Evolutionary conservation across 2,888 invertebrate species (phyloP).

Genomic region (Nemotelus pantherinus): DNA sequence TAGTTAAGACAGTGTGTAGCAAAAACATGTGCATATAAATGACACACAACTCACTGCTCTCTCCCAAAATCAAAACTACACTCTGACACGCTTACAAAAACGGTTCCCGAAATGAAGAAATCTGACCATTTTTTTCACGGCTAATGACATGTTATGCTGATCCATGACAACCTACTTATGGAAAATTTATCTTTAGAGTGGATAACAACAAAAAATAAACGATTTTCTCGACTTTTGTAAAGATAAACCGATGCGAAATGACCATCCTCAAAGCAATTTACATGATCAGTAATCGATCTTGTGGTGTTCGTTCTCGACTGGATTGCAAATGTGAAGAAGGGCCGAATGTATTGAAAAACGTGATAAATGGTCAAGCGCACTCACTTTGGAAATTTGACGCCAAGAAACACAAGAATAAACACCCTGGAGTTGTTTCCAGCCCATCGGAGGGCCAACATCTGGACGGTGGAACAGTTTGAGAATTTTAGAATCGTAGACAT

Average conservation of each 20-base stretch:
- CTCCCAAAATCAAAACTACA: too few relatives aligned
- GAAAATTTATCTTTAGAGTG: not conserved
- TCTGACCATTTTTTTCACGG: not conserved
- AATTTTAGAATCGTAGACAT: too few relatives aligned
- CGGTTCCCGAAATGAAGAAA: too few relatives aligned
- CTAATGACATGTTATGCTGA: constrained; percentile 9
- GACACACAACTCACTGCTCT: too few relatives aligned
- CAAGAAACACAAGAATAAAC: constrained; percentile 38
- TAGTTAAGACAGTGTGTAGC: too few relatives aligned
- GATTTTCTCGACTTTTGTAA: constrained; percentile 30
- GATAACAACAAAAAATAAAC: constrained; percentile 9
- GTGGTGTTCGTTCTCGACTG: not conserved
- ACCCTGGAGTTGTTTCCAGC: not conserved
- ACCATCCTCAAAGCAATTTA: constrained; percentile 18
- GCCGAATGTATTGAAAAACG: constrained; percentile 8
- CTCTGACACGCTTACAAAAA: too few relatives aligned
- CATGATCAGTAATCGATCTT: not conserved
- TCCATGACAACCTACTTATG: constrained; percentile 26
- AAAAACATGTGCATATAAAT: too few relatives aligned
- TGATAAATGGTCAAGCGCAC: constrained; percentile 39
- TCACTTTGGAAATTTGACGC: constrained; percentile 36
- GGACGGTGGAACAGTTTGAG: not conserved
- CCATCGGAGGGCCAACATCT: constrained; percentile 20
- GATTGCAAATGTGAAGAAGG: not conserved
- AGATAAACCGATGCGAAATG: constrained; percentile 38